Conservation (phyloP, 2,888 invertebrate species). For the Oligia fasciuncula region DNA sequence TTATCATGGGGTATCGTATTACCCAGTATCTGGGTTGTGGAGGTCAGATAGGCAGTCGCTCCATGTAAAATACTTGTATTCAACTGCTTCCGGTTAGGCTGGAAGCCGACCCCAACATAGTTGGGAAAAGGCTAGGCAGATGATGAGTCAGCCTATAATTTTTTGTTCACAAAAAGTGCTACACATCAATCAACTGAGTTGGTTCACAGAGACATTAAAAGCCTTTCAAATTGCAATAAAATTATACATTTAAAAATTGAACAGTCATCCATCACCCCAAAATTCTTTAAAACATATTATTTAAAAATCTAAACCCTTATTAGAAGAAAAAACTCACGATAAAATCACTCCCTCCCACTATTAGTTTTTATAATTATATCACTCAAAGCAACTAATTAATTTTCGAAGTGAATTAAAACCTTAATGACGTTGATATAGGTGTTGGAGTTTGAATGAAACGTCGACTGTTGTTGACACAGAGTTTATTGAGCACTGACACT, state of each 20-base stretch:
- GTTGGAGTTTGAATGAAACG: too few species aligned
- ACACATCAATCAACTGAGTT: conserved; percentile 12
- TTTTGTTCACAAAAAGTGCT: neutral
- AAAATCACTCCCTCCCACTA: conserved; percentile 17
- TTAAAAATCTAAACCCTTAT: conserved; percentile 2
- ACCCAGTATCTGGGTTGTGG: too few species aligned
- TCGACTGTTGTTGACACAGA: too few species aligned
- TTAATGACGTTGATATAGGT: conserved; percentile 53
- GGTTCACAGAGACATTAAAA: conserved; percentile 1
- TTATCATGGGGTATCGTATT: too few species aligned
- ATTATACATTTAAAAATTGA: neutral
- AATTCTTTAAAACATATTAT: neutral
- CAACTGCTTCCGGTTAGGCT: too few species aligned
- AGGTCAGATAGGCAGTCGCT: too few species aligned
- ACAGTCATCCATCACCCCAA: conserved; percentile 7
- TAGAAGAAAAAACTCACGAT: conserved; percentile 30
- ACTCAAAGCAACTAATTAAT: conserved; percentile 52
- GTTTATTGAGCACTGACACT: too few species aligned
- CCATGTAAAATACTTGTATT: too few species aligned
- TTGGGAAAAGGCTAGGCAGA: too few species aligned
- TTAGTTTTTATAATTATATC: conserved; percentile 40
- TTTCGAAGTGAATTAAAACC: conserved; percentile 61
- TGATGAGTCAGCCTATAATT: too few species aligned
- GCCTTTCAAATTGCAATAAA: neutral
- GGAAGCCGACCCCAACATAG: too few species aligned